A percentile compares a stretch with the other conserved stretches of the same genome.
Conservation (phyloP, 1,140 invertebrate genomes). For the Ridgeia piscesae region DNA sequence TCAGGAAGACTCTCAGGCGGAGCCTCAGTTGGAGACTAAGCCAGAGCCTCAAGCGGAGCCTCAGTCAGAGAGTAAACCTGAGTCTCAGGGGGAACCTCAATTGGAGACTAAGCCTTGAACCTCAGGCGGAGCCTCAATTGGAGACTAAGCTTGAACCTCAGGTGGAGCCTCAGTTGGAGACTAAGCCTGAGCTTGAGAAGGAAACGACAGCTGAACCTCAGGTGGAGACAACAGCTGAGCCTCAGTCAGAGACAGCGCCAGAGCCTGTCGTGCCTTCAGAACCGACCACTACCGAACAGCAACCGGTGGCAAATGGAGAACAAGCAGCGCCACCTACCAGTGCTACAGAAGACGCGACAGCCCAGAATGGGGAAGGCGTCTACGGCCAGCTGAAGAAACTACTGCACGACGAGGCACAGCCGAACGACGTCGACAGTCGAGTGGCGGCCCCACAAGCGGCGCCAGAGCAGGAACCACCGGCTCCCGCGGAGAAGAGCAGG, state of each 20-base stretch:
- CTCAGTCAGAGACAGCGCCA: not conserved
- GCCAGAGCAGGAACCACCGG: not conserved
- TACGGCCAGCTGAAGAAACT: not conserved
- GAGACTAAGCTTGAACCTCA: not conserved
- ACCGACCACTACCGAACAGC: not conserved
- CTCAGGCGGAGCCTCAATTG: not conserved
- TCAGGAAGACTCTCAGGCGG: not conserved
- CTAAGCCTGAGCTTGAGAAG: not conserved
- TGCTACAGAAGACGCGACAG: not conserved
- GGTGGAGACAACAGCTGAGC: not conserved
- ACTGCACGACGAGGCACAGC: not conserved
- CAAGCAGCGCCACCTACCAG: not conserved
- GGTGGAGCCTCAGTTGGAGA: not conserved
- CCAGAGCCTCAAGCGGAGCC: not conserved
- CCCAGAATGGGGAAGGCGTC: not conserved
- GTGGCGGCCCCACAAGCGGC: not conserved
- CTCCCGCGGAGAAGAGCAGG: not conserved
- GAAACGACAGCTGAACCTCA: not conserved
- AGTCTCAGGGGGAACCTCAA: not conserved
- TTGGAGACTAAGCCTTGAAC: too few species aligned
- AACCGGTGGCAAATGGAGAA: not conserved
- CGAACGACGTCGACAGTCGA: not conserved
- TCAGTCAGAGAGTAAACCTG: not conserved
- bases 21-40: not conserved
- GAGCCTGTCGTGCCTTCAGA: not conserved